Base-by-base conservation (phyloP, 2,113 vertebrate species). In the Nestor notabilis region DNA sequence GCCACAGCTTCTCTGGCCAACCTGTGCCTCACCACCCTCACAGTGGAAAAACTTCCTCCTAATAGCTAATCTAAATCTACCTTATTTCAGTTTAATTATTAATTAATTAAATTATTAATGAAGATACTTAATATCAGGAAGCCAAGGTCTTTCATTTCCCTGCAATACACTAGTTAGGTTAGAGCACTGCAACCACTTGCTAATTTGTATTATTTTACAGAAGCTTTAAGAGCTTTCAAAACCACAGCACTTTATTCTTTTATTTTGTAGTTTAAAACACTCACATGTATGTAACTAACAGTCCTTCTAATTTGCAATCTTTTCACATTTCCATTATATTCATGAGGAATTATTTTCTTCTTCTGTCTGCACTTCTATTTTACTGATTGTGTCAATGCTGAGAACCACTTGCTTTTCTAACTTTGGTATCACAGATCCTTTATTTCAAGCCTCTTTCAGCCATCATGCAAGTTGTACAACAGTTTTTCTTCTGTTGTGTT, bases 91-190 rank as follows among this genome's bases (percentile, higher is more conserved):
- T 58, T 58, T 35, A 58, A 58, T 58, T 58, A 58, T 58, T 58
- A 35, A 58, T 58, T n/a, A 58, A 58, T 58, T 58, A 58, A 58
- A 95, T 97, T 93, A 95, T 93, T 96, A 88, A 96, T 90, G 83
- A 96, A 89, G 96, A 94, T 27, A 95, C 52, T 66, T 16, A 66
- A 66, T 56, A 77, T 58, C 75, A 91, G 71, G 58, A 94, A 94
- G 68, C 71, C 68, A 90, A 80, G n/a, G 72, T 92, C 83, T 64
- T 61, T 93, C 37, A 25, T 39, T 58, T 55, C 64, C 71, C 79
- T 90, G 75, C 20, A 46, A 46, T 0, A 63, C 15, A 21, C 27
- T 76, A 61, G 49, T 74, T 53, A 33, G 10, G 70, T 81, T 35
- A 56, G 55, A 68, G 65, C 41, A 19, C n/a, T 66, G 66, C 44